phyloP scores from a whole-genome alignment of 2,888 invertebrate genomes.

The Nymphalis urticae region DNA sequence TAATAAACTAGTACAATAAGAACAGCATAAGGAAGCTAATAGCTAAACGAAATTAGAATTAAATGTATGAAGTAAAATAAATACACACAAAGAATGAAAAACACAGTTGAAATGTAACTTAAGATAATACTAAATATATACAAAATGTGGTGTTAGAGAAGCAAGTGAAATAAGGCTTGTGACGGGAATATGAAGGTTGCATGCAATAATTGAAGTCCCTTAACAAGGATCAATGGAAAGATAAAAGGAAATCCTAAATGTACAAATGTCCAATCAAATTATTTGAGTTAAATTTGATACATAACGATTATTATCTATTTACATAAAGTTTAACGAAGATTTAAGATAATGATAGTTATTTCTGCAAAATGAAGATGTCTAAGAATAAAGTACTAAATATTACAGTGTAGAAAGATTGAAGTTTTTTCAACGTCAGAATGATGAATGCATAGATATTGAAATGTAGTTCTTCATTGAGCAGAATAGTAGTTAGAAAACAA shows the following conservation, averaged over 20 bases:
- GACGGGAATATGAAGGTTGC: background rate
- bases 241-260: background rate
- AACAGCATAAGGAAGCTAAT: conserved; percentile 4
- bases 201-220: background rate
- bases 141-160: background rate
- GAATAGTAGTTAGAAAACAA: background rate
- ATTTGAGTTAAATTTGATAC: too few species aligned
- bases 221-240: background rate
- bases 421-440: too few species aligned
- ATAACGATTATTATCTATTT: too few species aligned
- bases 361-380: background rate
- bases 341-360: too few species aligned
- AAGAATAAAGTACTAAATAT: too few species aligned
- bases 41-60: background rate
- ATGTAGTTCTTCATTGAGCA: conserved; percentile 1
- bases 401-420: too few species aligned
- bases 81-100: background rate
- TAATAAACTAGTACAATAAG: background rate
- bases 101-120: background rate
- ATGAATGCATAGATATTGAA: too few species aligned
- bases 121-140: background rate
- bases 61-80: background rate
- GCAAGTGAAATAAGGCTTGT: background rate
- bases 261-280: too few species aligned
- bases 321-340: too few species aligned